phyloP scores from a whole-genome alignment of 2,888 invertebrate genomes.

The Cataglyphis albicans region DNA sequence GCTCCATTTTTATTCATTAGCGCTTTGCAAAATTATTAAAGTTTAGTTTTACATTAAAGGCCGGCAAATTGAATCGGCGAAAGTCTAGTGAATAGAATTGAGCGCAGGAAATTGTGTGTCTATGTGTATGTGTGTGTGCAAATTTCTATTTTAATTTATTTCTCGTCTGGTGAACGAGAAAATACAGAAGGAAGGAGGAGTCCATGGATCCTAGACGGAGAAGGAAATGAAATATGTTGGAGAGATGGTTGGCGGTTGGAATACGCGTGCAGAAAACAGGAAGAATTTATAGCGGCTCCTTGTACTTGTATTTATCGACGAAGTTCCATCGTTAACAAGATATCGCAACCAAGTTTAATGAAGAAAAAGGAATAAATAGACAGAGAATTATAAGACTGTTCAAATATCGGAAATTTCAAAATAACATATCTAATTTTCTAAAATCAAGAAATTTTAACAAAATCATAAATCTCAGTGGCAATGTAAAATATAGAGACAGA shows the following conservation, averaged over 20 bases:
- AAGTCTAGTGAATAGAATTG: conserved; percentile 39
- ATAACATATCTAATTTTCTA: not conserved
- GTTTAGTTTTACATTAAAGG: conserved; percentile 31
- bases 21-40: conserved; percentile 8
- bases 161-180: conserved; percentile 33
- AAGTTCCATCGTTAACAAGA: conserved; percentile 46
- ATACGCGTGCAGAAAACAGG: conserved; percentile 51
- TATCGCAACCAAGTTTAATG: conserved; percentile 45
- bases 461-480: not conserved
- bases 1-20: conserved; percentile 24
- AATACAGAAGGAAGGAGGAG: conserved; percentile 41
- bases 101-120: conserved; percentile 43
- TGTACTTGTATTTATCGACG: conserved; percentile 36
- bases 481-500: not conserved
- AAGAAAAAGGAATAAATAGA: conserved; percentile 6
- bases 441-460: not conserved
- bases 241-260: conserved; percentile 30
- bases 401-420: not conserved
- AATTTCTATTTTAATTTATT: conserved; percentile 58
- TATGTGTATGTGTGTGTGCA: conserved; percentile 3
- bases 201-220: conserved; percentile 13
- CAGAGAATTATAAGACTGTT: not conserved
- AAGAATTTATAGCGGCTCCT: conserved; percentile 40
- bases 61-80: conserved; percentile 23
- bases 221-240: conserved; percentile 55